Evolutionary conservation across 2,888 invertebrate genomes (phyloP), one percentile per base, ranked within the genome.

Genomic region (Dendrolimus pini): DNA sequence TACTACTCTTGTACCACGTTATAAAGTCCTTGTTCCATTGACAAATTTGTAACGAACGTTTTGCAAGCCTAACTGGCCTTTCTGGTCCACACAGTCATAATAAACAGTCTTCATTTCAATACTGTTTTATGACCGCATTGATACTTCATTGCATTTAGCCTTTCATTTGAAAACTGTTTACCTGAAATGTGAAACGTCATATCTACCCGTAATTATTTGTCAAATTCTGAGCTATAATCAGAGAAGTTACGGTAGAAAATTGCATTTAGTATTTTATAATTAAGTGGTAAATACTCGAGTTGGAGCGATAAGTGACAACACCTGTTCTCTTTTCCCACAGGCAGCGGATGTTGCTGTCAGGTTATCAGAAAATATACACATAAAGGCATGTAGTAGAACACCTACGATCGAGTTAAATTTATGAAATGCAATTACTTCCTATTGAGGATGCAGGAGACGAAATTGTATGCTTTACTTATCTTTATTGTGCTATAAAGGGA

Each of bases 251-350:
- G 55, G 47, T 54, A 41, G 41, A 55, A 58, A 54, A 56, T 54
- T 54, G 57, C 59, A 9, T 41, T 47, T 10, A 47, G 12, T 12
- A 12, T 7, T 10, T 10, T 12, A 47, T 10, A 47, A 47, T 47
- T 12, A 47, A 47, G 47, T 47, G 12, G 9, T 47, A 47, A 47
- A 47, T 47, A 47, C 47, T 47, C 47, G 47, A 9, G 12, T 10
- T 47, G 47, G 47, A 2, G 47, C 47, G 9, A 47, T 47, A 85
- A 81, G 76, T 82, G 83, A 80, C 77, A 82, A 71, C 89, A 89
- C 89, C 89, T 89, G 89, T 82, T 82, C 67, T 66, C 79, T 86
- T 89, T 89, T 89, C 89, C 88, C 88, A 88, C 88, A 83, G 72
- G 64, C 68, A 78, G 72, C 88, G 89, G 89, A 88, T 86, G 85